These are phyloP conservation scores for Dasypus novemcinctus DNA, from an alignment of 2,113 vertebrate species.

Conservation along the genomic window DNA sequence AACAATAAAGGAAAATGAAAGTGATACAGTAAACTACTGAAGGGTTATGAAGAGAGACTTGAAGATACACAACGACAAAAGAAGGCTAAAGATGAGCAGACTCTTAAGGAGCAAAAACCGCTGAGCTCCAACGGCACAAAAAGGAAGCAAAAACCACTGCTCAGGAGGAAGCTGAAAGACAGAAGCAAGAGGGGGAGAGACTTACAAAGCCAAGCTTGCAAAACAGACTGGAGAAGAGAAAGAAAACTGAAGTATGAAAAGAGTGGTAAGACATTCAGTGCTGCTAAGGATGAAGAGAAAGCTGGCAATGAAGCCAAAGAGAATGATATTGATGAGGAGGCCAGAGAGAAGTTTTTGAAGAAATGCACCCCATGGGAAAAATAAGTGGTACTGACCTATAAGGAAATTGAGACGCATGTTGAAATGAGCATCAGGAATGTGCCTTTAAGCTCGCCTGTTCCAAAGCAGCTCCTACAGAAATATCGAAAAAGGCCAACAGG, in stretches of 20 bases:
- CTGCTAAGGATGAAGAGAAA: neutral
- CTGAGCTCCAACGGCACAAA: neutral
- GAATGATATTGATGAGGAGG: neutral
- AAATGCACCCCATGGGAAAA: neutral
- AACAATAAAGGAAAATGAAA: neutral
- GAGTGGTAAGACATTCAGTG: neutral
- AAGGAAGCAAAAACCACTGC: neutral
- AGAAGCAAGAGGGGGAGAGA: neutral
- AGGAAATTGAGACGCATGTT: conserved; percentile 17
- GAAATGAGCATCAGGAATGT: conserved; percentile 34
- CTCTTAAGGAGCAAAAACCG: neutral
- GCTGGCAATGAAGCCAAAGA: neutral
- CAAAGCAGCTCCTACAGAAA: conserved; percentile 34
- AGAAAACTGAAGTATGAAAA: neutral
- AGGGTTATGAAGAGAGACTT: neutral
- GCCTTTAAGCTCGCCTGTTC: neutral
- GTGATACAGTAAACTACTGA: neutral
- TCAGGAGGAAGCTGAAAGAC: neutral
- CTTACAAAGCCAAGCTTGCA: too few relatives aligned
- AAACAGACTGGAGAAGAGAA: neutral
- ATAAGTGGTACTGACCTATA: conserved; percentile 60
- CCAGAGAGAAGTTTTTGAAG: neutral
- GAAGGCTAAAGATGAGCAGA: neutral
- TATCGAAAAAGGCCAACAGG: conserved; percentile 31
- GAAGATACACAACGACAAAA: neutral